Base-by-base conservation (phyloP, 2,888 invertebrate genomes). In the Sialis lutaria region DNA sequence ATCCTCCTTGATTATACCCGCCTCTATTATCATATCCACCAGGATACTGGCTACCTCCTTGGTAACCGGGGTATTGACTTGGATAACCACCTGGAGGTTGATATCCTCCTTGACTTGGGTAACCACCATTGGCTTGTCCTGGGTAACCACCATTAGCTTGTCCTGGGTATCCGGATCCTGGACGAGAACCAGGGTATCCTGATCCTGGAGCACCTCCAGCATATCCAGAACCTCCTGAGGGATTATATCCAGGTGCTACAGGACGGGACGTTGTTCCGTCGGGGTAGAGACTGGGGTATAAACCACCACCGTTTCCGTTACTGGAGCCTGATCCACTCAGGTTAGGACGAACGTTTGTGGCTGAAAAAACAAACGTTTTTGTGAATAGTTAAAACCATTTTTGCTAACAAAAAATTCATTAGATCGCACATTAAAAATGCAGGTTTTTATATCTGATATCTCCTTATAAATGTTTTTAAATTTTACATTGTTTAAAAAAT, bases 51-150 rank as follows among this genome's bases (percentile, higher is more conserved):
- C 22, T 8, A 7, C 32, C 32, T 31, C 30, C 30, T 44, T 44
- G 44, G 44, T 50, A 49, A 2, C 51, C 51, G 31, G 31, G 46
- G 10, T 46, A 42, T 50, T 53, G 50, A 10, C 48, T 40, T 30
- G 50, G 51, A 49, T 55, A 53, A n/a, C 53, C 53, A 13, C 51
- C 51, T 46, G 54, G 56, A 45, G 51, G 51, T 12, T 50, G 46
- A 31, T 40, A 33, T 4, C 53, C 48, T 7, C 52, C 52, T 37
- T 46, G 51, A 32, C 35, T 34, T 39, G 52, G 54, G 44, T 57
- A 56, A n/a, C 55, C 54, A 13, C 52, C 50, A 41, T 50, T 37
- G 40, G 46, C 22, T 34, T 22, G 33, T 42, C 46, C 46, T 9
- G 46, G 32, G 44, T 39, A 30, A 6, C 47, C 47, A 8, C 33